Conservation (phyloP, 2,888 invertebrate species). For the Harpalus rubripes region DNA sequence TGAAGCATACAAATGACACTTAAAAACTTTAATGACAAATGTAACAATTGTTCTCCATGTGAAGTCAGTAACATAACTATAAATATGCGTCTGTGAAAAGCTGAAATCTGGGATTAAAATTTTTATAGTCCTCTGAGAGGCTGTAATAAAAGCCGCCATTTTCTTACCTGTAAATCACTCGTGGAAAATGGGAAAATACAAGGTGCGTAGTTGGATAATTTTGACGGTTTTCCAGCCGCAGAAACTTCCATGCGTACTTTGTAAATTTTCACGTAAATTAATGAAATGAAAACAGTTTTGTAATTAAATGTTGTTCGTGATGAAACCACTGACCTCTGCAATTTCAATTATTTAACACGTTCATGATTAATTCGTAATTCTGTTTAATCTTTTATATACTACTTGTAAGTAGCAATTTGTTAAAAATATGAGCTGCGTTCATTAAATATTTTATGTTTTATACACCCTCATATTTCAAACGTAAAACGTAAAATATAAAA, state of each 20-base stretch:
- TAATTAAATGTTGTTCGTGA: constrained; percentile 12
- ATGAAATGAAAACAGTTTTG: constrained; percentile 13
- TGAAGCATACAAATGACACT: constrained; percentile 47
- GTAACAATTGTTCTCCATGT: constrained; percentile 31
- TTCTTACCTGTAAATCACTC: constrained; percentile 37
- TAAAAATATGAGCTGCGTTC: background rate
- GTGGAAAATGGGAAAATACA: constrained; percentile 8
- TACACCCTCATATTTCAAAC: background rate
- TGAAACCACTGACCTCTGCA: constrained; percentile 5
- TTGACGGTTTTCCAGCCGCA: background rate
- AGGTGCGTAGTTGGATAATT: background rate
- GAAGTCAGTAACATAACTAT: constrained; percentile 41
- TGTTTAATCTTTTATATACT: background rate
- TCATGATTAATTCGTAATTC: background rate
- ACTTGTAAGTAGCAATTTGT: background rate
- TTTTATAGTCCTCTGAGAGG: constrained; percentile 3
- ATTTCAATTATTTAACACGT: constrained; percentile 15
- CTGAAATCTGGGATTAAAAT: constrained; percentile 39
- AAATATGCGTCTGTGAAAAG: constrained; percentile 5
- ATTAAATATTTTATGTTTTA: background rate
- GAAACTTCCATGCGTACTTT: background rate
- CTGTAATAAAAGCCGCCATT: constrained; percentile 30
- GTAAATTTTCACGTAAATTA: constrained; percentile 1
- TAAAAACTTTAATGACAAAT: constrained; percentile 48
- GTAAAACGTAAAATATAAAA: background rate